Evolutionary conservation across 2,797 vertebrate genomes (phyloP).

Genomic region (Cyprinodon diabolis): DNA sequence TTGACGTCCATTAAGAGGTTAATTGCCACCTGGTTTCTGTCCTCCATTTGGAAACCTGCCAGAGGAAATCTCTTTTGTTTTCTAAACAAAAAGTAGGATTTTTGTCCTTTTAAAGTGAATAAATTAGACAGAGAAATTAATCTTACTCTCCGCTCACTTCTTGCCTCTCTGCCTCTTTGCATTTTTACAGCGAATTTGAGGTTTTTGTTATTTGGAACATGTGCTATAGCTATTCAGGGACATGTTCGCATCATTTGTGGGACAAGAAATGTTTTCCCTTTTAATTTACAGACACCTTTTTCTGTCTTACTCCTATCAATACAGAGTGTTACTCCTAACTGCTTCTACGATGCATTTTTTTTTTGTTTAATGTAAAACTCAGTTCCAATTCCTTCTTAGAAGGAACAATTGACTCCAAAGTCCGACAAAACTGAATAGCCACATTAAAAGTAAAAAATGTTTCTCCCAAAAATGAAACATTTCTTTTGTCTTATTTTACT

Average conservation of each 20-base stretch:
- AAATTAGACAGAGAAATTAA: background rate
- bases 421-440: no score
- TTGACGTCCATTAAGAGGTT: conserved; percentile 16
- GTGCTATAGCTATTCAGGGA: background rate
- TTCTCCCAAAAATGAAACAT: background rate
- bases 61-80: background rate
- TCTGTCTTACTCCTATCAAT: background rate
- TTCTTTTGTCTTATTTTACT: background rate
- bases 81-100: background rate
- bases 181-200: background rate
- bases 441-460: no score
- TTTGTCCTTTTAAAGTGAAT: background rate
- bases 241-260: background rate
- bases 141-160: background rate
- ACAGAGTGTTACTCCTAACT: background rate
- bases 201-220: background rate
- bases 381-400: background rate
- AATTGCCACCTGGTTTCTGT: background rate
- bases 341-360: background rate
- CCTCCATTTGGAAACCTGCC: conserved; percentile 12
- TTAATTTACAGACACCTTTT: background rate
- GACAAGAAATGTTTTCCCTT: background rate
- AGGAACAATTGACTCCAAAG: conserved; percentile 2
- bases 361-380: background rate
- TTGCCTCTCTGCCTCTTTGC: background rate